Conservation (phyloP, 2,113 vertebrate genomes). For the Tyrannus savana region DNA sequence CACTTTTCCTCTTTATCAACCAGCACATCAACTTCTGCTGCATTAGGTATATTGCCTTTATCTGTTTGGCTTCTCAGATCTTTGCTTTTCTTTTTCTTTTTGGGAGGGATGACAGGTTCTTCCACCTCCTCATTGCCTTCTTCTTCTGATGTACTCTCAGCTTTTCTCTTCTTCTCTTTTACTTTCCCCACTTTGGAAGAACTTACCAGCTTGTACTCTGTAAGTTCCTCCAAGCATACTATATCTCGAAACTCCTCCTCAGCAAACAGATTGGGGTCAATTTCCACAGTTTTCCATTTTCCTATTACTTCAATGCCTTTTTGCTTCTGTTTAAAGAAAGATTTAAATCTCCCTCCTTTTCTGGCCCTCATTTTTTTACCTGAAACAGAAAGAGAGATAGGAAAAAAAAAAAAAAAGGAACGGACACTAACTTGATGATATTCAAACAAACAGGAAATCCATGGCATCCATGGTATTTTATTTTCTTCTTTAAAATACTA, state of each 20-base stretch:
- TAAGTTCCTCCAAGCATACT: slow-evolving; percentile 93
- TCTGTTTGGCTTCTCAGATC: not conserved
- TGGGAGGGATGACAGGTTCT: not conserved
- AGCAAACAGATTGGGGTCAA: slow-evolving; percentile 86
- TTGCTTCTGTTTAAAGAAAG: slow-evolving; percentile 50
- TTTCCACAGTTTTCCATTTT: slow-evolving; percentile 84
- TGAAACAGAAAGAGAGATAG: not conserved
- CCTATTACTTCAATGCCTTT: slow-evolving; percentile 84
- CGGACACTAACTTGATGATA: accelerated
- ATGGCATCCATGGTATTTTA: accelerated
- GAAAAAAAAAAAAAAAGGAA: not conserved
- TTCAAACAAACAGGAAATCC: accelerated
- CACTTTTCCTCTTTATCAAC: not conserved
- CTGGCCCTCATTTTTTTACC: slow-evolving; percentile 82
- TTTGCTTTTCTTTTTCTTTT: slow-evolving; percentile 67
- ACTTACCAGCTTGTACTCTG: slow-evolving; percentile 83
- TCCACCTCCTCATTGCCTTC: not conserved
- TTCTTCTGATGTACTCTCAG: slow-evolving; percentile 10
- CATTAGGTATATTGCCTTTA: not conserved
- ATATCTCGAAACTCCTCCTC: slow-evolving; percentile 86
- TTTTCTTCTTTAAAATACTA: not conserved
- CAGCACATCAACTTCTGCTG: not conserved
- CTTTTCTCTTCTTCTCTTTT: slow-evolving; percentile 78
- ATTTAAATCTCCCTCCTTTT: slow-evolving; percentile 52
- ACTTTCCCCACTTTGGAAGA: slow-evolving; percentile 60